These are phyloP conservation scores for Psilopsiagon aurifrons DNA, from an alignment of 2,113 vertebrate species.

Conservation along the genomic window DNA sequence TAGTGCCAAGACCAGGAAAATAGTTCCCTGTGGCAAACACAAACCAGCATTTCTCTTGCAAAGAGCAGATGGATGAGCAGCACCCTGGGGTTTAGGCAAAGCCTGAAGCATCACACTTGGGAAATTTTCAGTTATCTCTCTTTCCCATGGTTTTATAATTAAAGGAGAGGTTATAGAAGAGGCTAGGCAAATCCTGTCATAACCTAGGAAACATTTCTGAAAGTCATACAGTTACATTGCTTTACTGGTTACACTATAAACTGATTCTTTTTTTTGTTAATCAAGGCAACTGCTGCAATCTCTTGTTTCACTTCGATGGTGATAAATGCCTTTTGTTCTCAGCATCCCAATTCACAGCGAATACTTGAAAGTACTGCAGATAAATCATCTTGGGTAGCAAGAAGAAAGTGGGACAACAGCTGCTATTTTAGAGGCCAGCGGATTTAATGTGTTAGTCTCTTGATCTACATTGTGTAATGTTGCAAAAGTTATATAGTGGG, in stretches of 20 bases:
- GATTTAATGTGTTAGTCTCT: background rate
- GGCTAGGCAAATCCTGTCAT: background rate
- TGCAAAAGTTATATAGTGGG: background rate
- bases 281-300: background rate
- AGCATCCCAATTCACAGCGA: background rate
- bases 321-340: conserved; percentile 20
- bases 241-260: background rate
- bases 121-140: conserved; percentile 13
- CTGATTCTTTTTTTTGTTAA: background rate
- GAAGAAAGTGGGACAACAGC: background rate
- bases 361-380: background rate
- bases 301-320: background rate
- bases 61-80: background rate
- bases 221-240: background rate
- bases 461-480: background rate
- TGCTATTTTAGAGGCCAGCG: background rate
- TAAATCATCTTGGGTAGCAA: background rate
- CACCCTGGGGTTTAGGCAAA: background rate
- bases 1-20: background rate
- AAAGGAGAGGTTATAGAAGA: background rate
- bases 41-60: background rate
- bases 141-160: background rate
- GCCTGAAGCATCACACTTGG: background rate
- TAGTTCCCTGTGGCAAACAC: background rate
- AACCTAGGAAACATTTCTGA: background rate